A percentile compares a stretch with the other conserved stretches of the same genome.
phyloP scores from a whole-genome alignment of 2,797 vertebrate species.

The Alauda arvensis region DNA sequence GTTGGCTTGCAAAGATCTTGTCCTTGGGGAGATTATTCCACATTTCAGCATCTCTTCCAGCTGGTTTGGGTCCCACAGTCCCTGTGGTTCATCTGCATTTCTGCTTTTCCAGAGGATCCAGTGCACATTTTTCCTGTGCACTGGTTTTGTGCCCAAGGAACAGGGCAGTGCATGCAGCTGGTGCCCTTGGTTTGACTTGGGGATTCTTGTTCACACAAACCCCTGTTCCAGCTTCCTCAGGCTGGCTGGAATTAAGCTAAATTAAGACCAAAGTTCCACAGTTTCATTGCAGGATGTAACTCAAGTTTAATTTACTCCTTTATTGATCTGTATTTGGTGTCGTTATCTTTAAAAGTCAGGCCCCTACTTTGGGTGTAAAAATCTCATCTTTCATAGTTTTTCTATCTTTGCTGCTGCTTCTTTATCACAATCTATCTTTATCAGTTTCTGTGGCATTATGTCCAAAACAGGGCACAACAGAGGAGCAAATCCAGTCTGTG shows the following conservation, averaged over 20 bases:
- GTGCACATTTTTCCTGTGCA: accelerated
- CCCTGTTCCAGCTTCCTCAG: background rate
- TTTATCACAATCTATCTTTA: slow-evolving; percentile 34
- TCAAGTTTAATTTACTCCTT: slow-evolving; percentile 15
- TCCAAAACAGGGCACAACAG: background rate
- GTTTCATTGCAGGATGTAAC: background rate
- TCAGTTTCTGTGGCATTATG: background rate
- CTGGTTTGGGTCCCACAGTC: too few species aligned
- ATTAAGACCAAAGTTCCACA: background rate
- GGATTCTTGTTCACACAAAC: background rate
- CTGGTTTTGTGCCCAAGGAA: background rate
- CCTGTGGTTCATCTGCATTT: background rate
- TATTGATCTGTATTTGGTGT: slow-evolving; percentile 14
- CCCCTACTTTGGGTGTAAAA: background rate
- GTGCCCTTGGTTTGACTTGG: background rate
- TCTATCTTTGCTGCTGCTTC: background rate
- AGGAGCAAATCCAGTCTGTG: background rate
- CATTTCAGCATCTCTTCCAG: background rate
- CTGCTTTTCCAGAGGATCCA: background rate
- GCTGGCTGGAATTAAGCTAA: background rate
- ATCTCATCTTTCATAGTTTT: slow-evolving; percentile 32
- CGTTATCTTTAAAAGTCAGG: slow-evolving; percentile 6
- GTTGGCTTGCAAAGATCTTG: background rate
- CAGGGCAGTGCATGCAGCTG: accelerated
- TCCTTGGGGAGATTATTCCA: background rate